Conservation (phyloP, 2,888 invertebrate species). For the Podotricha telesiphe region DNA sequence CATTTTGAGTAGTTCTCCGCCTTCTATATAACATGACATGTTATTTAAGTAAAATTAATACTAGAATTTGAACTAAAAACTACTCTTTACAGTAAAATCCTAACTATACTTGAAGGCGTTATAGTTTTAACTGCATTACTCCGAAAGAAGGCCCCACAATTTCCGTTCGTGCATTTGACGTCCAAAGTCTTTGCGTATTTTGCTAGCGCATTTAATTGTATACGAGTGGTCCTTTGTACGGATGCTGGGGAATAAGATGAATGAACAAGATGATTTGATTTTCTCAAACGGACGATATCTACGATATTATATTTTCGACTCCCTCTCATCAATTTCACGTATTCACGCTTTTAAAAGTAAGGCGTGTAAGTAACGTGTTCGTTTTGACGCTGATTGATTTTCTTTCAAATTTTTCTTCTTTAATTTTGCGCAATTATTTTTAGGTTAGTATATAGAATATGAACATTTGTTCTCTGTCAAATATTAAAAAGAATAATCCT, state of each 20-base stretch:
- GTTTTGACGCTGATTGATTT: not conserved
- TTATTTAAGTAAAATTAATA: too few species aligned
- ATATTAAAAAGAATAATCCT: too few species aligned
- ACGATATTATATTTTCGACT: not conserved
- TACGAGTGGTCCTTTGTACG: slow-evolving; percentile 28
- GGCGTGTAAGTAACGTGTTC: not conserved
- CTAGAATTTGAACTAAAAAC: too few species aligned
- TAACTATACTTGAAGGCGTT: not conserved
- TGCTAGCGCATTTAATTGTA: slow-evolving; percentile 40
- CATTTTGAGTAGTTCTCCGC: too few species aligned
- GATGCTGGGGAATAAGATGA: slow-evolving; percentile 5
- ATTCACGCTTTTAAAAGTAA: not conserved
- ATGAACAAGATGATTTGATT: slow-evolving; percentile 10
- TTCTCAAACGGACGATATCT: not conserved
- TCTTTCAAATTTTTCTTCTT: not conserved
- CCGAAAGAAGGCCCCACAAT: slow-evolving; percentile 60
- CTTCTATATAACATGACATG: too few species aligned
- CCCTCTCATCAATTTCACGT: not conserved
- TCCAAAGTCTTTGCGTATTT: slow-evolving; percentile 45
- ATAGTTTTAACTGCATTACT: not conserved
- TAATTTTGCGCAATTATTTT: too few species aligned
- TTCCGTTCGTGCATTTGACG: slow-evolving; percentile 68
- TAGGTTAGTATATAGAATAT: too few species aligned
- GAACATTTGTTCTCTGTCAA: too few species aligned
- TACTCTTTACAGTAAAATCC: not conserved